Evolutionary conservation across 2,797 vertebrate genomes (phyloP).

Genomic region (Gymnopithys bicolor): DNA sequence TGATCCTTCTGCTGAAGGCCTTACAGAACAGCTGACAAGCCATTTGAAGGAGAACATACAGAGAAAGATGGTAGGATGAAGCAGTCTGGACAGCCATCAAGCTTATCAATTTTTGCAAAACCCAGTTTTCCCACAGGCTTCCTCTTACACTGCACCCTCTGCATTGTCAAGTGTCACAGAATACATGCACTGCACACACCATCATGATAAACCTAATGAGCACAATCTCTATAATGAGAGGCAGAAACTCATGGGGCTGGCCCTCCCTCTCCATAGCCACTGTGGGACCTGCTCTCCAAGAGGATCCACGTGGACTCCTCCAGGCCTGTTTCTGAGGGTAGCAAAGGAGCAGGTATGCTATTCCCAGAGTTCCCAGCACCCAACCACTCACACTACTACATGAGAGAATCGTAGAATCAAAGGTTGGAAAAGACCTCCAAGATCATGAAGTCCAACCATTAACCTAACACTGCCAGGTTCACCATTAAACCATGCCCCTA

Average conservation of each 20-base stretch:
- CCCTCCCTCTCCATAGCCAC: not conserved
- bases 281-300: not conserved
- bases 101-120: not conserved
- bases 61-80: not conserved
- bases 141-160: not conserved
- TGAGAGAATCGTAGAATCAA: not conserved
- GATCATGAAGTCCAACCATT: not conserved
- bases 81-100: not conserved
- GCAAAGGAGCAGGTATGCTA: not conserved
- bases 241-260: not conserved
- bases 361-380: not conserved
- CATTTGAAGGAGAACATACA: not conserved
- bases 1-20: not conserved
- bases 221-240: not conserved
- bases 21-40: not conserved
- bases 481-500: not conserved
- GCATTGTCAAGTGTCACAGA: not conserved
- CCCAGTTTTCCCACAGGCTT: not conserved
- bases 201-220: not conserved
- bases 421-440: not conserved
- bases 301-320: not conserved
- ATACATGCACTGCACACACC: not conserved
- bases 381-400: rapidly evolving
- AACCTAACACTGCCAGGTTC: not conserved
- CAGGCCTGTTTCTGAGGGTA: not conserved